Base-by-base conservation (phyloP, 2,888 invertebrate species). In the Hoplodrina blanda region DNA sequence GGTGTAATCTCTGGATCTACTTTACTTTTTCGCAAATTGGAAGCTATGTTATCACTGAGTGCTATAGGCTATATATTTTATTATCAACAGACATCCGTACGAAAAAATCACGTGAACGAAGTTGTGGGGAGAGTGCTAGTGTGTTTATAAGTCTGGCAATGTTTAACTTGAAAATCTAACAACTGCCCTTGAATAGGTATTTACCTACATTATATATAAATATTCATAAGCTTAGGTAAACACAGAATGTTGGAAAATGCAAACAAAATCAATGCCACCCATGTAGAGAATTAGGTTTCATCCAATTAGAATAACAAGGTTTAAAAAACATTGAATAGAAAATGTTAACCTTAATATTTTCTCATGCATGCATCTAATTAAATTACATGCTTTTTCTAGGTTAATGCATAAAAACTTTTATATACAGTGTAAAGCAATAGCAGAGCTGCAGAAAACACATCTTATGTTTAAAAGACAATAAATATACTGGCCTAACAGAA, bases 281-380 rank as follows among this genome's bases (percentile, higher is more conserved):
- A 20, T 57, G 25, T 50, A 64, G 19, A 57, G 15, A 79, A 56
- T 56, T 50, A 54, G 1, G 65, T 50, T 60, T 62, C 20, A 79
- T 76, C 57, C 75, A 74, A 67, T 79, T 73, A 75, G 15, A 59
- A 49, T 20, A 44, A 25, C n/a, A 56, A 59, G 57, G 56, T n/a
- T 62, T 50, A 15, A 46, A 71, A 56, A 54, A 55, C 37, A 69
- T 20, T 19, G 13, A 46, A 46, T 19, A 1, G n/a, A 44, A 19
- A 41, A 30, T 37, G 13, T 33, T 55, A 62, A 75, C 76, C 62
- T 62, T 30, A 19, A 75, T 65, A 65, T 53, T 76, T 61, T 52
- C 46, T 80, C 68, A 80, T 50, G 60, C 78, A 78, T 75, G 53
- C 20, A 37, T 46, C 0, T 68, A 74, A 79, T 68, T 76, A 41